Percentiles rank a stretch among this genome's conserved stretches.
Evolutionary conservation across 92 coral and sea anemone genomes (phyloP).

Genomic region (Actinernus sp.): DNA sequence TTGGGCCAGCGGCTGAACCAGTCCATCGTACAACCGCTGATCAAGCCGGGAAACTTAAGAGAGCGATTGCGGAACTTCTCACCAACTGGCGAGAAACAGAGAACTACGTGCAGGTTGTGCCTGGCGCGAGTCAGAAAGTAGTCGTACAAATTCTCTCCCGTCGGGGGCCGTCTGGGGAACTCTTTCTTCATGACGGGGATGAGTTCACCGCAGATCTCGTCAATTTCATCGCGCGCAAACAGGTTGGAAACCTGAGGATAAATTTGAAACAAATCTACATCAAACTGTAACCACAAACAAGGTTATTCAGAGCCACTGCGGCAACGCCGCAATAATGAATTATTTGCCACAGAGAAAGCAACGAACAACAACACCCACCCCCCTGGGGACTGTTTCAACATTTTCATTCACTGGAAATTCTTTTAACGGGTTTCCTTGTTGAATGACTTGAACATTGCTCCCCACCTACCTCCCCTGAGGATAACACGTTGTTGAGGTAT

Average conservation of each 20-base stretch:
- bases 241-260: conserved; percentile 77
- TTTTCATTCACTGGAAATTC: too few species aligned
- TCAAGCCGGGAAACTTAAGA: conserved; percentile 94
- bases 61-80: conserved; percentile 99
- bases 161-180: conserved; percentile 96
- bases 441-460: too few species aligned
- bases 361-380: too few species aligned
- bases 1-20: conserved; percentile 99
- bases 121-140: conserved; percentile 96
- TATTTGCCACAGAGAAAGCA: too few species aligned
- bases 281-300: not conserved
- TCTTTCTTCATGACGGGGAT: conserved; percentile 98
- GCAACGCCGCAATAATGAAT: too few species aligned
- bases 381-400: too few species aligned
- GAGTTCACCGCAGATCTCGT: conserved; percentile 95
- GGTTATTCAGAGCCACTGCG: too few species aligned
- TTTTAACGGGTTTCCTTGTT: too few species aligned
- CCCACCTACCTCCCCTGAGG: conserved; percentile 96
- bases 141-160: conserved; percentile 95
- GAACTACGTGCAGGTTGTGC: conserved; percentile 89
- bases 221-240: conserved; percentile 97
- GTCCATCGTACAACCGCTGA: conserved; percentile 99
- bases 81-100: conserved; percentile 98
- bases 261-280: conserved; percentile 4
- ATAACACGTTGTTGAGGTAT: conserved; percentile 88